These are phyloP conservation scores for Eospalax fontanierii DNA, from an alignment of 2,797 vertebrate genomes.

Conservation along the genomic window DNA sequence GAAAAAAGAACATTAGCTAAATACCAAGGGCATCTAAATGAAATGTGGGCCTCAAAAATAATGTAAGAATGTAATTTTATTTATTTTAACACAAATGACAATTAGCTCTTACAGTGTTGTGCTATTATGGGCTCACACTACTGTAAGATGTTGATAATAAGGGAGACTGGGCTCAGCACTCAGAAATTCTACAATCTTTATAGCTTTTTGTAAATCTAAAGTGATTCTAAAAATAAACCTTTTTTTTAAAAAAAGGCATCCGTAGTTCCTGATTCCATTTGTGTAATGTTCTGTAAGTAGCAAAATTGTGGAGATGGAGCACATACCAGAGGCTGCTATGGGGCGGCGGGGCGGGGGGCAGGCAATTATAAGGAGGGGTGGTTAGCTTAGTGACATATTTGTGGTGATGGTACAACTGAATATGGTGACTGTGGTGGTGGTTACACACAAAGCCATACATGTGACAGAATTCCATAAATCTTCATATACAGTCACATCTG, in stretches of 20 bases:
- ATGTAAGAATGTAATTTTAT: neutral
- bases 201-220: conserved; percentile 1
- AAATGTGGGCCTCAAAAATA: neutral
- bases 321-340: neutral
- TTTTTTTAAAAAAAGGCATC: neutral
- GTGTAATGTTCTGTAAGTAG: conserved; percentile 27
- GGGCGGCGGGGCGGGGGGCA: neutral
- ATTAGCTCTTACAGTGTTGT: neutral
- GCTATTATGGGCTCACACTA: neutral
- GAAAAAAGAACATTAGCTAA: neutral
- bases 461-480: neutral
- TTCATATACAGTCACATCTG: neutral
- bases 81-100: neutral
- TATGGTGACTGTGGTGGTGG: neutral
- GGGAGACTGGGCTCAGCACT: neutral
- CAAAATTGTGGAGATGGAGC: neutral
- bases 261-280: conserved; percentile 10
- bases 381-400: neutral
- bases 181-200: neutral
- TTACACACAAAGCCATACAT: neutral
- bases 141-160: neutral
- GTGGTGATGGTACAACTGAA: neutral
- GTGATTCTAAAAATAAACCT: conserved; percentile 20
- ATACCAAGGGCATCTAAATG: neutral
- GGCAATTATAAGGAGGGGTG: neutral